These are phyloP conservation scores for Henricia sp. DNA, from an alignment of 53 echinoderm and acorn worm species.

Conservation along the genomic window DNA sequence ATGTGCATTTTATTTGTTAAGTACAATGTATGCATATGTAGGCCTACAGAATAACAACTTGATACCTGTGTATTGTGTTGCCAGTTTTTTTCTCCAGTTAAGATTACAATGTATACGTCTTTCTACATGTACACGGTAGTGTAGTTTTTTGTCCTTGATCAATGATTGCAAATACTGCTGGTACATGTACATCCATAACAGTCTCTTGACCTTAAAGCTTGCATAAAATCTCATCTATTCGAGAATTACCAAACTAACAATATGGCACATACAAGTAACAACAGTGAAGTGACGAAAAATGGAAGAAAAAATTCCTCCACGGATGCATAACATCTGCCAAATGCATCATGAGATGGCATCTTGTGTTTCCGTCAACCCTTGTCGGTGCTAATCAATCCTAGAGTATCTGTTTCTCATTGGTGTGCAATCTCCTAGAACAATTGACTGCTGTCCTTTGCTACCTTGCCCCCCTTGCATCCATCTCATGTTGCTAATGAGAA, in stretches of 20 bases:
- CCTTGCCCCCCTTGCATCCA: background rate
- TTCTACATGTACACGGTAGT: background rate
- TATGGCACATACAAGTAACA: background rate
- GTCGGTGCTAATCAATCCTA: slow-evolving; percentile 14
- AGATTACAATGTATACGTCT: no score
- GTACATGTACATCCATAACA: no score
- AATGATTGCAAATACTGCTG: no score
- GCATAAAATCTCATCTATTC: background rate
- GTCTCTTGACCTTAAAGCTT: no score
- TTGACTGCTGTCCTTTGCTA: background rate
- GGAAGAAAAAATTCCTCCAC: background rate
- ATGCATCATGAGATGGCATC: background rate
- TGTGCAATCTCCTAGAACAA: slow-evolving; percentile 30
- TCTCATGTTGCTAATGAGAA: slow-evolving; percentile 41
- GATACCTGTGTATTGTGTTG: no score
- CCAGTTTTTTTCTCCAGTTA: no score
- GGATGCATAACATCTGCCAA: slow-evolving; percentile 29
- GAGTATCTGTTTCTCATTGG: slow-evolving; percentile 30
- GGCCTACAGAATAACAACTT: no score
- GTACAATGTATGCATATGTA: no score
- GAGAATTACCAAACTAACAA: background rate
- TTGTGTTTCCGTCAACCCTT: background rate
- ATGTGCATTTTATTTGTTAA: no score
- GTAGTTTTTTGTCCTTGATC: background rate
- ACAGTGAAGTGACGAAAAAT: background rate